Base-by-base conservation (phyloP, 2,888 invertebrate genomes). In the Acronicta leporina region DNA sequence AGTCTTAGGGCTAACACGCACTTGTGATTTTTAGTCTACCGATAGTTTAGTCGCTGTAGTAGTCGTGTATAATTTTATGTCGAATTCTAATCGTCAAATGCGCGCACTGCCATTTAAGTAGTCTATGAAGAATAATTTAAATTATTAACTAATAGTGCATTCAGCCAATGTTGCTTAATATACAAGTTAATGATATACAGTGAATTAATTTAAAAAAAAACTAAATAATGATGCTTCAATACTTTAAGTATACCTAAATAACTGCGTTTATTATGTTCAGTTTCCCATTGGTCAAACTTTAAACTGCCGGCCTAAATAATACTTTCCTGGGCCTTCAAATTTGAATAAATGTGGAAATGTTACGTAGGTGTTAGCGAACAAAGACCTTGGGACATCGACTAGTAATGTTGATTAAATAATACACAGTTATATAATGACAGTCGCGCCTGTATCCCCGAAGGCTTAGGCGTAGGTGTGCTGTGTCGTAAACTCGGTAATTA, bases 371-470 rank as follows among this genome's bases (percentile, higher is more conserved):
- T 30, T 44, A 41, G 52, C 20, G 38, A 30, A 51, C 33, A n/a
- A 16, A 40, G 11, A 6, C 13, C 68, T 13, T 9, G 46, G 42
- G 53, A 53, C 50, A 41, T 68, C 14, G 50, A 56, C 40, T 16
- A 53, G 52, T 70, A 56, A 70, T 56, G 46, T 54, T 56, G 65
- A 70, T 70, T 69, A 69, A 70, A 64, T 64, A 50, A 58, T 54
- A 59, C 51, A 51, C 49, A 52, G 52, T n/a, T 59, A 68, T 48
- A 47, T 46, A 42, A 46, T 38, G 25, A 53, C 55, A 33, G 68
- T 56, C 44, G 50, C 57, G 40, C 53, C 46, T 56, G 55, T 27
- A 49, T 55, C 35, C 64, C 58, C 45, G 8, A 25, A 46, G 70
- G 64, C 13, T 40, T 47, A 41, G 25, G 40, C 40, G 42, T 46